Conservation (phyloP, 2,888 invertebrate genomes). For the Oscheius myriophilus region DNA sequence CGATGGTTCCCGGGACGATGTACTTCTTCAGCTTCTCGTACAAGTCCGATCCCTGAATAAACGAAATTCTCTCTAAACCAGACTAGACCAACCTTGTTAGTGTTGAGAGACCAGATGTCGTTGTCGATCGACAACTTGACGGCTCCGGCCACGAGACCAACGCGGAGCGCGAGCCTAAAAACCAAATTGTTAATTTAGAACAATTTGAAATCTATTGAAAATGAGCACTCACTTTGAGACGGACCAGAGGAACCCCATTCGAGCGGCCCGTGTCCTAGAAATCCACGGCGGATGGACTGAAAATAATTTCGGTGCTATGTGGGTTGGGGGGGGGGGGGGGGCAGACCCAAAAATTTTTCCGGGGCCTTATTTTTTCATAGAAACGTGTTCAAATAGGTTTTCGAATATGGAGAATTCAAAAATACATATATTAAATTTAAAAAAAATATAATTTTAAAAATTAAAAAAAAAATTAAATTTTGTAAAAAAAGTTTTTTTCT, state of each 20-base stretch:
- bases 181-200: constrained; percentile 2
- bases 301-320: too few species aligned
- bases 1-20: constrained; percentile 66
- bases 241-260: constrained; percentile 43
- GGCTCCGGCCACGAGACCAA: constrained; percentile 64
- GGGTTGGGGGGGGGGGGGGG: too few species aligned
- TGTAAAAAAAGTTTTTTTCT: too few species aligned
- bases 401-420: too few species aligned
- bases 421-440: too few species aligned
- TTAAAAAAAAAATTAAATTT: too few species aligned
- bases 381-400: too few species aligned
- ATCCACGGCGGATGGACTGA: too few species aligned
- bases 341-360: too few species aligned
- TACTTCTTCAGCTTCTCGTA: constrained; percentile 63
- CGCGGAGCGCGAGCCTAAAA: constrained; percentile 55
- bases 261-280: too few species aligned
- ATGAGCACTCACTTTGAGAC: constrained; percentile 35
- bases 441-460: too few species aligned
- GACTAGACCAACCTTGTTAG: constrained; percentile 41
- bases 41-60: constrained; percentile 53
- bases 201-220: constrained; percentile 1
- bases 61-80: neutral
- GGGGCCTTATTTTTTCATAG: too few species aligned
- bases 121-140: constrained; percentile 66
- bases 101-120: constrained; percentile 64